A percentile compares a stretch with the other conserved stretches of the same genome.
These are phyloP conservation scores for Epinephelus lanceolatus DNA, from an alignment of 2,113 vertebrate species.

Conservation along the genomic window DNA sequence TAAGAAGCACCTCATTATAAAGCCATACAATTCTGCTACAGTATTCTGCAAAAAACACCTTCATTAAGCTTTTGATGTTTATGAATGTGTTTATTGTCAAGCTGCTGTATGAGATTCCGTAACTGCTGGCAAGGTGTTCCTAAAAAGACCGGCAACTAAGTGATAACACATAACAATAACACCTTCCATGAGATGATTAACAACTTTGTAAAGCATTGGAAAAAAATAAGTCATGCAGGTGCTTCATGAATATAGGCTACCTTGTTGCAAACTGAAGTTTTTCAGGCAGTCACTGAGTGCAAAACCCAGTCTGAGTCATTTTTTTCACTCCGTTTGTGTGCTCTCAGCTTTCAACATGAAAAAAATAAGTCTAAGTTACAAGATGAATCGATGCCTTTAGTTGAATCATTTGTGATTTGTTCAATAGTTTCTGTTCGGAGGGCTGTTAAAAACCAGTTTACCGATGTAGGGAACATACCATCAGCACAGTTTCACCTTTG, in stretches of 20 bases:
- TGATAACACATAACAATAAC: background rate
- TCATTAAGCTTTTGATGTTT: too few species aligned
- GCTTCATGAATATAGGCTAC: too few species aligned
- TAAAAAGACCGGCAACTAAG: background rate
- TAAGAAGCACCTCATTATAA: too few species aligned
- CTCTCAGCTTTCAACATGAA: slow-evolving; percentile 16
- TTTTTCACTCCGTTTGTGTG: slow-evolving; percentile 9
- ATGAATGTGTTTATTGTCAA: background rate
- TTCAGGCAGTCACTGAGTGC: background rate
- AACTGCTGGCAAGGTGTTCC: background rate
- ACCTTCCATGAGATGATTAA: background rate
- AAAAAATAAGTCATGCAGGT: background rate
- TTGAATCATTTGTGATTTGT: slow-evolving; percentile 57
- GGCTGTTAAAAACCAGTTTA: slow-evolving; percentile 67
- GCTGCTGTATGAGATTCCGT: background rate
- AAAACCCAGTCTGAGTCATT: background rate
- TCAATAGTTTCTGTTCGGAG: slow-evolving; percentile 52
- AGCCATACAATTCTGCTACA: too few species aligned
- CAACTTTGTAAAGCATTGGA: background rate
- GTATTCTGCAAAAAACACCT: too few species aligned
- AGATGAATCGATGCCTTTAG: slow-evolving; percentile 45
- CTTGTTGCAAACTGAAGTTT: background rate
- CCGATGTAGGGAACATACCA: slow-evolving; percentile 55
- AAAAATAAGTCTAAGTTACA: slow-evolving; percentile 6
- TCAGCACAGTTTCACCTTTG: slow-evolving; percentile 74